Conservation (phyloP, 2,888 invertebrate species). For the Xiphydria camelus region DNA sequence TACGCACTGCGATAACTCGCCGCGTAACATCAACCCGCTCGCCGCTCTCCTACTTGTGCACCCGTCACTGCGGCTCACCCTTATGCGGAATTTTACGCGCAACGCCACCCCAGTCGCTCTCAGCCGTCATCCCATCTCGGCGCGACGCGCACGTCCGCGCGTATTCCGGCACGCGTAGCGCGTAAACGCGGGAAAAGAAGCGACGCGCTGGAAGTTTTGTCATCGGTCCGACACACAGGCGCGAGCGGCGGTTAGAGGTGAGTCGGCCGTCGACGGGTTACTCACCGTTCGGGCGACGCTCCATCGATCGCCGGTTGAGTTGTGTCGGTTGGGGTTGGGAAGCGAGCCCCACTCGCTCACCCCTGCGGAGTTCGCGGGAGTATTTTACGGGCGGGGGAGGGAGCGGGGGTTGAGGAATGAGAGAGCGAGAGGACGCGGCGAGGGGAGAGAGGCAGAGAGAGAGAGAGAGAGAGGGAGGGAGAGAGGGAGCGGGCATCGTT, state of each 20-base stretch:
- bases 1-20: too few species aligned
- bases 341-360: slow-evolving; percentile 34
- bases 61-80: too few species aligned
- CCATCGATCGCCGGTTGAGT: slow-evolving; percentile 49
- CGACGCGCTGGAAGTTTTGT: too few species aligned
- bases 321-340: slow-evolving; percentile 35
- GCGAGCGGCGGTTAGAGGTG: background rate
- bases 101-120: too few species aligned
- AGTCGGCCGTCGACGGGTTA: slow-evolving; percentile 44
- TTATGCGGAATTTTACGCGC: too few species aligned
- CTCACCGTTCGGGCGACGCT: slow-evolving; percentile 55
- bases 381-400: slow-evolving; percentile 24
- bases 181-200: too few species aligned
- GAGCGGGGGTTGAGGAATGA: slow-evolving; percentile 2
- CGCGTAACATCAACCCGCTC: too few species aligned
- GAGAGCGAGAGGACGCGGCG: background rate
- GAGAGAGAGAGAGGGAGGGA: background rate
- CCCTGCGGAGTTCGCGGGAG: slow-evolving; percentile 29
- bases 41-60: too few species aligned
- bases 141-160: too few species aligned
- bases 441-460: background rate
- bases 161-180: too few species aligned
- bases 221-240: background rate
- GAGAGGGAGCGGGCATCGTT: slow-evolving; percentile 7
- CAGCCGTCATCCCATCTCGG: too few species aligned